Base-by-base conservation (phyloP, 1,140 invertebrate species). In the Chironomus striatipennis region DNA sequence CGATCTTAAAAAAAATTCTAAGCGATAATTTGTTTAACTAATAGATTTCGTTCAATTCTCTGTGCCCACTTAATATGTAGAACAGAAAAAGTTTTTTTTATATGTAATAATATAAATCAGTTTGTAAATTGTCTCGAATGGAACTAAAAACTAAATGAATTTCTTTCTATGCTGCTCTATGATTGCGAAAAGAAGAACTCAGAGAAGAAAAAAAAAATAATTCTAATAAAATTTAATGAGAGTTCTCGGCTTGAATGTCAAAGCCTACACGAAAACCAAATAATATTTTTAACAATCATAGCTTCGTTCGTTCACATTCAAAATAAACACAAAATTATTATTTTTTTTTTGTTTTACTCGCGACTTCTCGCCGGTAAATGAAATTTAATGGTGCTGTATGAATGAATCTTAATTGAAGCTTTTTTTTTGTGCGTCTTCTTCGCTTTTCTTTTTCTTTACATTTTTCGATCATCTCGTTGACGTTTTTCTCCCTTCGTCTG, bases 91-190 rank as follows among this genome's bases (percentile, higher is more conserved):
- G 47, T 10, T 34, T 34, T 34, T n/a, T 34, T 34, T 2, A 5
- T 34, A 34, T 34, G 24, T 34, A 34, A n/a, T 12, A 47, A 10
- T 10, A 57, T 57, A 57, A 57, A 57, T 57, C 47, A 57, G 12
- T n/a, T 57, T 57, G 24, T 57, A 57, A 57, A 57, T 57, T 57
- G 47, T n/a, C n/a, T 57, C 47, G n/a, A 57, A n/a, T 57, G 47
- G 47, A 57, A 12, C 9, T 57, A 57, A 8, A 47, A 57, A 57
- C 47, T 15, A 15, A 57, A 57, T n/a, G 47, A 57, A n/a, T 57
- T 10, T 57, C 47, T 57, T 10, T 57, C 12, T 57, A 12, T 57
- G 47, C 47, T 57, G n/a, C 47, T 34, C 24, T 34, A 34, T 34
- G 24, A 34, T 34, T 34, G 24, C 24, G 24, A 34, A 34, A 34